Base-by-base conservation (phyloP, 2,113 vertebrate species). In the pig (Sus scrofa) region DNA sequence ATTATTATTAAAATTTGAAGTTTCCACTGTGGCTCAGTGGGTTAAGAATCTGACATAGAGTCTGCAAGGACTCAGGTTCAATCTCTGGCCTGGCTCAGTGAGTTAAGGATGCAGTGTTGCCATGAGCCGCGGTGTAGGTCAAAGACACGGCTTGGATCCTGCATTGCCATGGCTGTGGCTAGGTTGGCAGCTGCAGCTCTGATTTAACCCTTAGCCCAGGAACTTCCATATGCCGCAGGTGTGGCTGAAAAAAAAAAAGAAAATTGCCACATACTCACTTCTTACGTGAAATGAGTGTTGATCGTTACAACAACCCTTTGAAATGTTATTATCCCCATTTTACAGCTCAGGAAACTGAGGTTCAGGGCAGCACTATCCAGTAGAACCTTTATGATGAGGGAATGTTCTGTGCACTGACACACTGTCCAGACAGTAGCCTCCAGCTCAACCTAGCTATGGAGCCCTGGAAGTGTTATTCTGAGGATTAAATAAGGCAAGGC, bases 371-470 rank as follows among this genome's bases (percentile, higher is more conserved):
- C 50, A 6, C 67, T 27, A 1, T 30, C 54, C n/a, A 2, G 2
- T 30, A 65, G 50, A n/a, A 4, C 6, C 34, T 95, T 74, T 79
- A n/a, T 2, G 1, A 18, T 1, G 77, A n/a, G 22, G 67, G 58
- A 3, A 16, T 63, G 32, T 79, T 15, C 87, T 52, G 20, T 7
- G 44, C 52, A 30, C 37, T 32, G 37, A 13, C 52, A 13, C 52
- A n/a, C 2, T 6, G 15, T 27, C 39, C 44, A 1, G 60, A 4
- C 0, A 2, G 20, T 11, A 12, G 63, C 88, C 14, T 1, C 54
- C 44, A 60, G 68, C 37, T 34, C 14, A 5, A 26, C 0, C 1
- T 7, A 15, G 26, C 32, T 52, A 0, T 0, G 0, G 30, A 63
- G 34, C 82, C 18, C 75, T 81, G 3, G 1, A 26, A 32, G 3